These are phyloP conservation scores for Agrotis segetum DNA, from an alignment of 2,888 invertebrate genomes.

Conservation along the genomic window DNA sequence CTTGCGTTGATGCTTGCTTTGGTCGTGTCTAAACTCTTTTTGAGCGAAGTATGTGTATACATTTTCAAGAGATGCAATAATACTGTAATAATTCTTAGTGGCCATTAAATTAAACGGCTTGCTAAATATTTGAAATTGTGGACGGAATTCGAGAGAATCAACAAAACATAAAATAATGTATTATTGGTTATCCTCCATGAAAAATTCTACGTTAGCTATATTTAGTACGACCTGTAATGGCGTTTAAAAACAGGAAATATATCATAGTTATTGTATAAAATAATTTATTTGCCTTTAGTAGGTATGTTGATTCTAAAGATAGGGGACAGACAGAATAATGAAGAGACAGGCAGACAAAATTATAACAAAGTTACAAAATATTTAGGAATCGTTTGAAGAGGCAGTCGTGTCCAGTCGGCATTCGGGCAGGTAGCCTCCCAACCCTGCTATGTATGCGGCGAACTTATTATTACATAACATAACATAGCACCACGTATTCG, in stretches of 20 bases:
- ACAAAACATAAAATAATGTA: slow-evolving; percentile 20
- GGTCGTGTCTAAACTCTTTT: not conserved
- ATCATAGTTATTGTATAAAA: no score
- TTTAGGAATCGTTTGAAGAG: slow-evolving; percentile 18
- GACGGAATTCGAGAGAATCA: slow-evolving; percentile 11
- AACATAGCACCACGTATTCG: slow-evolving; percentile 82
- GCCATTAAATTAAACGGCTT: slow-evolving; percentile 3
- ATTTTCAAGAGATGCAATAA: not conserved
- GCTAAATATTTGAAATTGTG: slow-evolving; percentile 4
- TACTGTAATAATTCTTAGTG: not conserved
- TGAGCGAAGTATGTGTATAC: not conserved
- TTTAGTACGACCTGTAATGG: not conserved
- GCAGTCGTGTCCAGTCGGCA: slow-evolving; percentile 3
- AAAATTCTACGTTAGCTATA: not conserved
- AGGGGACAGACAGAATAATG: not conserved
- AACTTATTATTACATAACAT: slow-evolving; percentile 77
- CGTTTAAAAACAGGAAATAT: slow-evolving; percentile 6
- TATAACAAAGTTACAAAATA: slow-evolving; percentile 19
- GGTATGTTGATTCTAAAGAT: not conserved
- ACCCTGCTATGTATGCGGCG: slow-evolving; percentile 66
- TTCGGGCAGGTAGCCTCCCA: slow-evolving; percentile 42
- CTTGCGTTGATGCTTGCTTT: no score
- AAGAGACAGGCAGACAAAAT: not conserved
- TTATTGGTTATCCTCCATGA: slow-evolving; percentile 9
- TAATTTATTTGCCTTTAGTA: not conserved